phyloP scores from a whole-genome alignment of 1,140 invertebrate genomes.

The Helicoverpa zea region DNA sequence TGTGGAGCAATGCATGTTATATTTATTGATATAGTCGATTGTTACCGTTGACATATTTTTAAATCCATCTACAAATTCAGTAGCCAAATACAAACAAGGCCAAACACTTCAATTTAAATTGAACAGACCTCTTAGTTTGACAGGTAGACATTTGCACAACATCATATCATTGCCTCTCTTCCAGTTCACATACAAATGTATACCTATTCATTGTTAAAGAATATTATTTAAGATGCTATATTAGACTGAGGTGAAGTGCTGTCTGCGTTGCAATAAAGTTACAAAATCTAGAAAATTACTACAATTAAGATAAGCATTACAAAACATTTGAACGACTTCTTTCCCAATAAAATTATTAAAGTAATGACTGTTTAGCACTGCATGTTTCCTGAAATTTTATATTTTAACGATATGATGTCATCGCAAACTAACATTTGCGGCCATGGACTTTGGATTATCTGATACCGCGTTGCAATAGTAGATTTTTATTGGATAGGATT shows the following conservation, averaged over 20 bases:
- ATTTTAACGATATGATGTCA: neutral
- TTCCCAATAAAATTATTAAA: constrained; percentile 6
- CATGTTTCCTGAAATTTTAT: neutral
- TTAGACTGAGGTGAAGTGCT: neutral
- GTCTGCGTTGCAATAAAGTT: neutral
- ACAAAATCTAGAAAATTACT: constrained; percentile 2
- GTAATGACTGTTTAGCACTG: constrained; percentile 1
- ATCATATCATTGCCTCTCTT: constrained; percentile 11
- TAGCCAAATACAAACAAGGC: constrained; percentile 8
- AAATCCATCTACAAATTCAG: neutral
- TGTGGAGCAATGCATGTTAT: neutral
- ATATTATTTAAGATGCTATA: constrained; percentile 6
- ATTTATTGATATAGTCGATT: neutral
- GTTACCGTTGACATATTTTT: neutral
- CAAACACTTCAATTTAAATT: constrained; percentile 30
- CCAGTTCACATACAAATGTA: neutral
- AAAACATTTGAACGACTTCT: neutral
- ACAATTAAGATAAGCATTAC: neutral
- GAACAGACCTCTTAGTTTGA: constrained; percentile 9
- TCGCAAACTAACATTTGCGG: too few species aligned
- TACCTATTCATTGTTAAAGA: constrained; percentile 1
- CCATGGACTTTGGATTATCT: too few species aligned
- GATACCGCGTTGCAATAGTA: too few species aligned
- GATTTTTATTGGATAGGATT: neutral
- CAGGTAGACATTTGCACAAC: constrained; percentile 34